Conservation (phyloP, 2,113 vertebrate species). For the Opisthocomus hoazin region DNA sequence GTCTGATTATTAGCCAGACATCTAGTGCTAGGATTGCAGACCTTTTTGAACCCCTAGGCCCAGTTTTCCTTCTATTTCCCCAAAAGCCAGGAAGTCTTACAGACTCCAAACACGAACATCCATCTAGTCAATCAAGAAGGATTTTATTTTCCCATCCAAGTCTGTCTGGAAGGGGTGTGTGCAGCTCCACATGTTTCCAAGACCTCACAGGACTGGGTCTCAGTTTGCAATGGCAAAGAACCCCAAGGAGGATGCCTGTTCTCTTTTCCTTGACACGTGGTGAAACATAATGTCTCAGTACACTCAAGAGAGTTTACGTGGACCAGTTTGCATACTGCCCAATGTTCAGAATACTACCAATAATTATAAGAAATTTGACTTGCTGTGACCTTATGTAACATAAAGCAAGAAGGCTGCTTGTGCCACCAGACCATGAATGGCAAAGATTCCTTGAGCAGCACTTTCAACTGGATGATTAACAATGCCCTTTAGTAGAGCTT, state of each 20-base stretch:
- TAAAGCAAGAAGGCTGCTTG: not conserved
- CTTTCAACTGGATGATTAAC: not conserved
- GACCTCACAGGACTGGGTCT: not conserved
- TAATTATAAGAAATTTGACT: not conserved
- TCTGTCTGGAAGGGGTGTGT: not conserved
- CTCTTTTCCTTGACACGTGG: not conserved
- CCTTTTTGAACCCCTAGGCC: not conserved
- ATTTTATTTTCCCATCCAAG: not conserved
- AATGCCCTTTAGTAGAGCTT: not conserved
- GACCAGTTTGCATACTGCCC: not conserved
- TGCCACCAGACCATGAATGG: not conserved
- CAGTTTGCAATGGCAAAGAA: not conserved
- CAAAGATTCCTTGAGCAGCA: not conserved
- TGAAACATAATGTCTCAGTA: not conserved
- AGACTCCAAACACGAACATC: not conserved
- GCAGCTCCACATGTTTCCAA: not conserved
- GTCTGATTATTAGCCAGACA: not conserved
- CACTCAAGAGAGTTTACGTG: not conserved
- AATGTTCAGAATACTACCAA: not conserved
- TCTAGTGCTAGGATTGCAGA: not conserved
- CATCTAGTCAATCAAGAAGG: too few species aligned
- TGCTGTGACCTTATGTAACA: not conserved
- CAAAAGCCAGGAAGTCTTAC: not conserved
- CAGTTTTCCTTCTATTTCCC: not conserved
- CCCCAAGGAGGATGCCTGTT: not conserved